Evolutionary conservation across 2,888 invertebrate species (phyloP).

Genomic region (Neocrepidodera transversa): DNA sequence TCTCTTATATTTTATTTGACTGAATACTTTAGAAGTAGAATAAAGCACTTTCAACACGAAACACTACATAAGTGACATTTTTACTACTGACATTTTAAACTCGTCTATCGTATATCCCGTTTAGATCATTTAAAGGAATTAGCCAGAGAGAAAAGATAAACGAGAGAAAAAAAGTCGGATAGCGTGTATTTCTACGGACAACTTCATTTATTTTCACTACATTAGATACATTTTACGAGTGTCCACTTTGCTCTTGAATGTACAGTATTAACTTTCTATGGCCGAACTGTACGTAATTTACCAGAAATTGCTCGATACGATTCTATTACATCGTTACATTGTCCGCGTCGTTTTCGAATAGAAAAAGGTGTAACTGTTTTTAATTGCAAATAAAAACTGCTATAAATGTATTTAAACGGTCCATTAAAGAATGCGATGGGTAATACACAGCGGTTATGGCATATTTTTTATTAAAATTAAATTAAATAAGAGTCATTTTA

Average conservation of each 20-base stretch:
- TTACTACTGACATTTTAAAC: too few relatives aligned
- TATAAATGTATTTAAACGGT: not conserved
- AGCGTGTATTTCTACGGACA: slow-evolving; percentile 1
- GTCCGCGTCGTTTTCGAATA: slow-evolving; percentile 19
- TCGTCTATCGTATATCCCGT: not conserved
- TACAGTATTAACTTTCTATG: slow-evolving; percentile 40
- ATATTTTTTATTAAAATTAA: too few relatives aligned
- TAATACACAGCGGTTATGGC: too few relatives aligned
- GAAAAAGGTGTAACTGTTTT: slow-evolving; percentile 25
- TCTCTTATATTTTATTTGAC: too few relatives aligned
- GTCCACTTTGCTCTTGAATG: slow-evolving; percentile 46
- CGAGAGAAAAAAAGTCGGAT: not conserved
- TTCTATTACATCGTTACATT: slow-evolving; percentile 37
- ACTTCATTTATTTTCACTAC: slow-evolving; percentile 25
- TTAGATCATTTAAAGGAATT: slow-evolving; percentile 4
- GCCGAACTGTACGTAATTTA: slow-evolving; percentile 33
- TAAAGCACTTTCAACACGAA: too few relatives aligned
- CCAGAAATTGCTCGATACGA: slow-evolving; percentile 30
- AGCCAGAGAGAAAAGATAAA: slow-evolving; percentile 6
- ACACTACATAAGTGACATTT: too few relatives aligned
- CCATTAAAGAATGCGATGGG: too few relatives aligned
- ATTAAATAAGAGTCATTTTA: too few relatives aligned
- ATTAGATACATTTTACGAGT: slow-evolving; percentile 42
- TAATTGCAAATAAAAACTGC: slow-evolving; percentile 12
- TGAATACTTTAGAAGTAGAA: too few relatives aligned